Conservation (phyloP, 2,888 invertebrate genomes). For the Lathronympha strigana region DNA sequence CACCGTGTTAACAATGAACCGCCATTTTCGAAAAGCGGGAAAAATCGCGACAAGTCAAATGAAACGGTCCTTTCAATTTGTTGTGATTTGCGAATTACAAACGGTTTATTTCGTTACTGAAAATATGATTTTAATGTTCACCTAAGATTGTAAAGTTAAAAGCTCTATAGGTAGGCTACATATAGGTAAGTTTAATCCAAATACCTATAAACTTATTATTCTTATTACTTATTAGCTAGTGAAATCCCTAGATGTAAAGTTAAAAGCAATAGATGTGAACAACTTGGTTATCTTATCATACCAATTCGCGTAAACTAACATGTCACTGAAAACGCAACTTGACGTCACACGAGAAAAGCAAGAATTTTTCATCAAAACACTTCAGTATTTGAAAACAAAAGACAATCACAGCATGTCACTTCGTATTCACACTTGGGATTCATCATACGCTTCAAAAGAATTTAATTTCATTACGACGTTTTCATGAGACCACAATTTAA, state of each 20-base stretch:
- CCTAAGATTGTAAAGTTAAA: no score
- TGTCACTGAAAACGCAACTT: no score
- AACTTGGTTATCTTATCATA: no score
- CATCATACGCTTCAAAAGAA: constrained; percentile 1
- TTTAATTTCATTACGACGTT: not conserved
- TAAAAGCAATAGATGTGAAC: no score
- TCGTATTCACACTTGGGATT: constrained; percentile 15
- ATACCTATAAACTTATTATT: no score
- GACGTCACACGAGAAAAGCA: not conserved
- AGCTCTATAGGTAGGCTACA: no score
- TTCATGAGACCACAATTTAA: not conserved
- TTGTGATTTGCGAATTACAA: not conserved
- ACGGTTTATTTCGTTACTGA: not conserved
- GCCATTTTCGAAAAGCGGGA: constrained; percentile 65
- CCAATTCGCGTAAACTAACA: no score
- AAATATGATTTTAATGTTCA: not conserved
- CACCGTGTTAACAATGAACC: constrained; percentile 58
- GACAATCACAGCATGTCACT: constrained; percentile 19
- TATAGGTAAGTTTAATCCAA: no score
- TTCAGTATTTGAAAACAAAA: constrained; percentile 22
- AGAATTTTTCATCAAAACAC: constrained; percentile 6
- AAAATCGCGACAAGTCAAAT: constrained; percentile 69
- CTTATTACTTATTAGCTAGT: no score
- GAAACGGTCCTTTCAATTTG: constrained; percentile 52
- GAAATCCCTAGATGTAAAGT: no score